A percentile compares a stretch with the other conserved stretches of the same genome.
These are phyloP conservation scores for Microchrysa polita DNA, from an alignment of 2,888 invertebrate species.

Conservation along the genomic window DNA sequence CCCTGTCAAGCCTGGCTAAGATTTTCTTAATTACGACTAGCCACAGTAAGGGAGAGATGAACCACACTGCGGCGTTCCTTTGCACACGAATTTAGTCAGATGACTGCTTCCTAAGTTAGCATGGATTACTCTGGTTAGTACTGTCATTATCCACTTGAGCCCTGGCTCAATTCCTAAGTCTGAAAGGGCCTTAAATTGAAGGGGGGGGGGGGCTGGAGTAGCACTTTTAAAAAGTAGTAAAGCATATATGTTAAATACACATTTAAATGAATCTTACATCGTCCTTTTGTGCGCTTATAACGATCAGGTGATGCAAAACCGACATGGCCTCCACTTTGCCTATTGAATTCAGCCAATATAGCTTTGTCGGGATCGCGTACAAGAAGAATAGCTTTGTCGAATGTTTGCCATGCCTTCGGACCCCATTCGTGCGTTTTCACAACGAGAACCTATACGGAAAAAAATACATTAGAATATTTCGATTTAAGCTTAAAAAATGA, in stretches of 20 bases:
- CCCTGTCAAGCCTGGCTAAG: too few species aligned
- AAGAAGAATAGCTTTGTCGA: conserved; percentile 74
- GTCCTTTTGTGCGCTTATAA: conserved; percentile 71
- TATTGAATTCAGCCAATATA: conserved; percentile 77
- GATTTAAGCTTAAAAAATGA: background rate
- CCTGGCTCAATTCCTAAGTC: too few species aligned
- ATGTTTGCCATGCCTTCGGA: conserved; percentile 67
- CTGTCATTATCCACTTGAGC: too few species aligned
- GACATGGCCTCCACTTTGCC: conserved; percentile 81
- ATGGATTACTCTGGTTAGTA: too few species aligned
- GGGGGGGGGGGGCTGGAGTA: too few species aligned
- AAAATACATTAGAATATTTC: background rate
- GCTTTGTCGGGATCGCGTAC: conserved; percentile 78
- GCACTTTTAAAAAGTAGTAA: too few species aligned
- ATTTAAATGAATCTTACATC: conserved; percentile 67
- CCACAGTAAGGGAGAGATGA: too few species aligned
- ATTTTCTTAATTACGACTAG: too few species aligned
- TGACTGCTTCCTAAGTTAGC: too few species aligned
- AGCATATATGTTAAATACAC: background rate
- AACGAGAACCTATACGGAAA: conserved; percentile 67
- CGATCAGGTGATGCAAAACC: conserved; percentile 78
- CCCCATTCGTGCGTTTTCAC: conserved; percentile 85
- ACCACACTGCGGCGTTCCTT: too few species aligned
- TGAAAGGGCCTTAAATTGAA: too few species aligned
- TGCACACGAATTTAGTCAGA: too few species aligned